Percentiles rank a stretch among this genome's conserved stretches.
phyloP scores from a whole-genome alignment of 92 coral and sea anemone species.

The Isaurus tuberculatus region DNA sequence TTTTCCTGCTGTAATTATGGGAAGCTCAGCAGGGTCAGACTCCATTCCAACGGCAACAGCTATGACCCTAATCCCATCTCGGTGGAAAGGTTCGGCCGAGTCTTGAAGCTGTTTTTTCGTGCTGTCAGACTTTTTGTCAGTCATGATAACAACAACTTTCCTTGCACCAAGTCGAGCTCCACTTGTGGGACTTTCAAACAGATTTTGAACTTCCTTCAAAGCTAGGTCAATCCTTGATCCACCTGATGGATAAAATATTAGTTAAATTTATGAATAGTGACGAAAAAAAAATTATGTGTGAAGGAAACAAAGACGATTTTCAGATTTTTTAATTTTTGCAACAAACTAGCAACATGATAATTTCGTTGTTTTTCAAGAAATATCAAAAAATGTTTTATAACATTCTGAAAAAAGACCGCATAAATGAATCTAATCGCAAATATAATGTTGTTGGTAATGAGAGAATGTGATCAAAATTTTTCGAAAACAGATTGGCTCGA shows the following conservation, averaged over 20 bases:
- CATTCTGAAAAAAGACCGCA: too few relatives aligned
- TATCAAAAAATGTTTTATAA: too few relatives aligned
- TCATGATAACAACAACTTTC: slow-evolving; percentile 48
- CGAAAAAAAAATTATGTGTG: too few relatives aligned
- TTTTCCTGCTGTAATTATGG: slow-evolving; percentile 1
- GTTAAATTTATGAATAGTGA: too few relatives aligned
- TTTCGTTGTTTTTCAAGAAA: too few relatives aligned
- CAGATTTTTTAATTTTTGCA: too few relatives aligned
- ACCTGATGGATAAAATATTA: not conserved
- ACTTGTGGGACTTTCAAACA: slow-evolving; percentile 42
- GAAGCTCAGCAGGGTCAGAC: slow-evolving; percentile 24
- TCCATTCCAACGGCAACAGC: slow-evolving; percentile 36
- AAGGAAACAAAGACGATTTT: too few relatives aligned
- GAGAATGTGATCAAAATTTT: too few relatives aligned
- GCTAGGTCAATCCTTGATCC: slow-evolving; percentile 61
- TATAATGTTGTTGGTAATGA: too few relatives aligned
- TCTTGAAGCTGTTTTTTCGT: slow-evolving; percentile 36
- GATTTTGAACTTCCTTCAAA: slow-evolving; percentile 44
- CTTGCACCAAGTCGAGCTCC: slow-evolving; percentile 57
- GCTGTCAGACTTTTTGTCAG: slow-evolving; percentile 53
- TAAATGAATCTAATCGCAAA: too few relatives aligned
- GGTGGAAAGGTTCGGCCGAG: slow-evolving; percentile 35
- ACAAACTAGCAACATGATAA: too few relatives aligned
- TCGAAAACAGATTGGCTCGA: too few relatives aligned
- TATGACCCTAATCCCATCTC: slow-evolving; percentile 40